Conservation (phyloP, 2,797 vertebrate species). For the Cichlasoma orientale region DNA sequence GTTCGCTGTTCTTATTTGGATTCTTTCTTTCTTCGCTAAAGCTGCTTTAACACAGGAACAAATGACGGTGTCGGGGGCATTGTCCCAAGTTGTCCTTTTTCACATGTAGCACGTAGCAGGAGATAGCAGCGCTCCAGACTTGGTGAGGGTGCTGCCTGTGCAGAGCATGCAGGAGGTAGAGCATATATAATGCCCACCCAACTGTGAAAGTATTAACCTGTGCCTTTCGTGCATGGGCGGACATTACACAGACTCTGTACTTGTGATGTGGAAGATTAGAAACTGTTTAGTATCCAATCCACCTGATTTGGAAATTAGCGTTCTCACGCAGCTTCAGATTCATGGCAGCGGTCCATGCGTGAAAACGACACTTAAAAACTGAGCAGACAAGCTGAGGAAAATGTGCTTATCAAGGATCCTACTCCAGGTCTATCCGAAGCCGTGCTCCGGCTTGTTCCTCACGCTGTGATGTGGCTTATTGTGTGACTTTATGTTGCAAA, state of each 20-base stretch:
- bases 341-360: background rate
- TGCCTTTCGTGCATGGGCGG: background rate
- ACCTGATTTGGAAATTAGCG: rapidly evolving
- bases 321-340: background rate
- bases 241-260: rapidly evolving
- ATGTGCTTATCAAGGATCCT: background rate
- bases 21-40: rapidly evolving
- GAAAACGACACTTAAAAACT: background rate
- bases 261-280: background rate
- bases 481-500: background rate
- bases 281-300: background rate
- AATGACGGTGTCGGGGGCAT: background rate
- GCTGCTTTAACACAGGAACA: background rate
- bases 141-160: background rate
- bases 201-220: background rate
- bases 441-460: background rate
- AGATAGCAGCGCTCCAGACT: background rate
- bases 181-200: background rate
- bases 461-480: background rate
- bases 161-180: background rate
- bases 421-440: too few species aligned
- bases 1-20: background rate
- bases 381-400: too few species aligned
- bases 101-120: background rate
- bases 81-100: background rate